Evolutionary conservation across 2,797 vertebrate species (phyloP).

Genomic region (Neosilurus hyrtlii): DNA sequence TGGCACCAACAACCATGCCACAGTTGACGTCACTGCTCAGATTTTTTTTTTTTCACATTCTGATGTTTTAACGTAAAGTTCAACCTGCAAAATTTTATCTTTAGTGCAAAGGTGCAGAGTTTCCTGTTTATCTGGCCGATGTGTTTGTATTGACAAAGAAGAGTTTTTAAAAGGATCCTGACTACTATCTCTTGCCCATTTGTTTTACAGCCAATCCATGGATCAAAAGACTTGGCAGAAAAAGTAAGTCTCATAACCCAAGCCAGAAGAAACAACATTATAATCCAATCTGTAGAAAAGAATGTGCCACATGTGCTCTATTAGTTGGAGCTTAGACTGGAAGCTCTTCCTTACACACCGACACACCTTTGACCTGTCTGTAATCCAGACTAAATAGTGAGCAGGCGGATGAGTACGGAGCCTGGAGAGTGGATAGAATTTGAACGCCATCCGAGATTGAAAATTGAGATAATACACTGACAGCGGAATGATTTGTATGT

Average conservation of each 20-base stretch:
- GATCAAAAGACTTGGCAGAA: conserved; percentile 67
- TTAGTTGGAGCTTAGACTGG: neutral
- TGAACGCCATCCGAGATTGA: conserved; percentile 40
- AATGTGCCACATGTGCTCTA: conserved; percentile 27
- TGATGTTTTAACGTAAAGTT: neutral
- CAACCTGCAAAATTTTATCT: neutral
- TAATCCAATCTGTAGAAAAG: conserved; percentile 23
- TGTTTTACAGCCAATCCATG: conserved; percentile 64
- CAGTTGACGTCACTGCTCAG: neutral
- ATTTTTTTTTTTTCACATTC: neutral
- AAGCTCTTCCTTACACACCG: neutral
- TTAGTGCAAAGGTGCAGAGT: neutral
- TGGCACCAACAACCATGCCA: neutral
- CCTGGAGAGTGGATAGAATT: conserved; percentile 10
- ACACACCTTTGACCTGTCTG: conserved; percentile 2
- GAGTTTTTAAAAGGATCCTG: neutral
- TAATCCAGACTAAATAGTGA: conserved; percentile 36
- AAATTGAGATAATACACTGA: conserved; percentile 57
- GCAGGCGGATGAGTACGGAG: conserved; percentile 31
- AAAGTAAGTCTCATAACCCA: conserved; percentile 66
- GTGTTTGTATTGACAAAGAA: neutral
- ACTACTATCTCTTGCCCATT: neutral
- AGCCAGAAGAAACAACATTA: conserved; percentile 11
- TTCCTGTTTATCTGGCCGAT: neutral
- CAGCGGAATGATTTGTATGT: conserved; percentile 66